Base-by-base conservation (phyloP, 1,140 invertebrate genomes). In the Heterodera carotae region DNA sequence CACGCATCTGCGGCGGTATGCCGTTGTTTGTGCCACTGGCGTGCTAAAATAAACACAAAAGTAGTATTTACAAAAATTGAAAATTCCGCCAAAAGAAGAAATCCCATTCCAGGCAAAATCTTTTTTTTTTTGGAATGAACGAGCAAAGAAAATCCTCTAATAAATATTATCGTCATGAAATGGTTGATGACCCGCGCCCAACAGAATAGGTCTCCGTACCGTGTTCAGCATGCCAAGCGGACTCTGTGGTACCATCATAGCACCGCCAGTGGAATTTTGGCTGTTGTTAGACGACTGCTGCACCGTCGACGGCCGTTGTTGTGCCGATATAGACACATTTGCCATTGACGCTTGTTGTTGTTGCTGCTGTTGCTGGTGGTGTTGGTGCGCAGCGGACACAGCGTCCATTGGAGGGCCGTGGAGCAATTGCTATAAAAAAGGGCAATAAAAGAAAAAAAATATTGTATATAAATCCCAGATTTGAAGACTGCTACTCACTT, bases 161-260 rank as follows among this genome's bases (percentile, higher is more conserved):
- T n/a, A n/a, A n/a, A n/a, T n/a, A n/a, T n/a, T n/a, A n/a, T n/a
- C n/a, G n/a, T n/a, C n/a, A n/a, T n/a, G n/a, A n/a, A n/a, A n/a
- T n/a, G n/a, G n/a, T n/a, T n/a, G n/a, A n/a, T n/a, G n/a, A n/a
- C n/a, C n/a, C n/a, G n/a, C n/a, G n/a, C n/a, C n/a, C n/a, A n/a
- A n/a, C n/a, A n/a, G n/a, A n/a, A n/a, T n/a, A n/a, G n/a, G n/a
- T n/a, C 29, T 29, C 10, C 48, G 12, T n/a, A 74, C 72, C 53
- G 59, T 12, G 62, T 34, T 66, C 62, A 66, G 2, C n/a, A 74
- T 74, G 27, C 72, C 72, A 33, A 27, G 39, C 27, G 56, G 43
- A 62, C 27, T 56, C 64, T 74, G 72, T 8, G 71, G 31, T 25
- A 71, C 69, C 43, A 73, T 64, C 59, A 74, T 74, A 15, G 31